Evolutionary conservation across 2,113 vertebrate species (phyloP), one percentile per base, ranked within the genome.

Genomic region (Globicephala melas): DNA sequence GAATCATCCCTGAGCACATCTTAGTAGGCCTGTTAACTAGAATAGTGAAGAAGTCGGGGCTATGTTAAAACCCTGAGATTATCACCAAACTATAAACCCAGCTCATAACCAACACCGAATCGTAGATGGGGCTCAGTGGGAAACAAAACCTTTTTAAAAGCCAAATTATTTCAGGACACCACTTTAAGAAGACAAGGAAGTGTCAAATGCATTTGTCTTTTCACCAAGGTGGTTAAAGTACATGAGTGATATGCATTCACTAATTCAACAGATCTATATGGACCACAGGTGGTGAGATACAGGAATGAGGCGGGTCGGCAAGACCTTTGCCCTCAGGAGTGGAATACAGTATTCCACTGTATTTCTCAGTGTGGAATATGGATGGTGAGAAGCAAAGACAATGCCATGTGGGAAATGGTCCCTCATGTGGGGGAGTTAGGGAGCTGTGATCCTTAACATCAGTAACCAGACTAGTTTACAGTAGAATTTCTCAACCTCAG

Each of bases 291-390:
- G 63, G 65, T 2, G 31, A 3, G 8, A 33, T 1, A 0, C 4
- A 23, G 63, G 13, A 0, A 0, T 10, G 25, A 38, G 10, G 38
- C 41, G 11, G 20, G 41, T 8, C 18, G 2, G 15, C 18, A n/a
- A 23, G 25, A 5, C 15, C 53, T 53, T 53, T 53, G 15, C 15
- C 53, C 26, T 60, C 11, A 1, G n/a, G n/a, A 18, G 28, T 10
- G 11, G 18, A 17, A 25, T 15, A 28, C 11, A 26, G 53, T 17
- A 6, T 53, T 53, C 53, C 53, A 53, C 53, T 53, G 53, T 18
- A 18, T 53, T 53, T 18, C 15, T 53, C 53, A 53, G 53, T 53
- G 36, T 17, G 11, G 7, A 17, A 17, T 15, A 36, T 4, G 17
- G 38, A 15, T 7, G 25, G 55, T 2, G 21, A n/a, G 38, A 47